These are phyloP conservation scores for Gymnocephalus cernua DNA, from an alignment of 2,113 vertebrate species.

Conservation along the genomic window DNA sequence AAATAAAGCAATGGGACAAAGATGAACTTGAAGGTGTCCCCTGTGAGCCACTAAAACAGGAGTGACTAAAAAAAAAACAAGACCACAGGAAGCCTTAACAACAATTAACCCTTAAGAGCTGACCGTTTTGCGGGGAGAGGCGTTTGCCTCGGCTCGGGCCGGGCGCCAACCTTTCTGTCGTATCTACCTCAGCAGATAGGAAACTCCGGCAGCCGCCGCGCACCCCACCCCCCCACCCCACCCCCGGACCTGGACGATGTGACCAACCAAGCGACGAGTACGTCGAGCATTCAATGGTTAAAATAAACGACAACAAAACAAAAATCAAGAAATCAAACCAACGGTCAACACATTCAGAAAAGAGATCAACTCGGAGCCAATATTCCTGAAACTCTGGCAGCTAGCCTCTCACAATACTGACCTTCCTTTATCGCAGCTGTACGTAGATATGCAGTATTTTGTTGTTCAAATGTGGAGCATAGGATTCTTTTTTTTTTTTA, in stretches of 20 bases:
- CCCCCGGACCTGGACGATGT: conserved; percentile 2
- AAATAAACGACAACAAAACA: background rate
- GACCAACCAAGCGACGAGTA: conserved; percentile 29
- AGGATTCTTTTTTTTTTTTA: conserved; percentile 80
- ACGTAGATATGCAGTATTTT: conserved; percentile 89
- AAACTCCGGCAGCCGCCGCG: conserved; percentile 49
- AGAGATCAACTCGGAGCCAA: conserved; percentile 86
- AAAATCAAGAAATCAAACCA: background rate
- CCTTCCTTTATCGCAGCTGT: conserved; percentile 78
- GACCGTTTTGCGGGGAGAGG: conserved; percentile 44
- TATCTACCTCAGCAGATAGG: conserved; percentile 80
- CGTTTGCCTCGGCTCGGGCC: conserved; percentile 28
- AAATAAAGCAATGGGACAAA: conserved; percentile 60
- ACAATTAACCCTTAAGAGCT: conserved; percentile 66
- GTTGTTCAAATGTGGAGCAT: conserved; percentile 88
- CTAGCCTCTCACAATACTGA: conserved; percentile 86
- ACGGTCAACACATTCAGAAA: conserved; percentile 46
- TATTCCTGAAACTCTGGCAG: conserved; percentile 88
- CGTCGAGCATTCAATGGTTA: conserved; percentile 10
- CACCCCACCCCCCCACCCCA: conserved; percentile 9
- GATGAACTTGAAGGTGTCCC: conserved; percentile 42
- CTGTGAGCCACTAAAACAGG: conserved; percentile 52
- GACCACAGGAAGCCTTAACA: conserved; percentile 90
- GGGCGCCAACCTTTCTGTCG: conserved; percentile 63
- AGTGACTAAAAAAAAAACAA: conserved; percentile 53